These are phyloP conservation scores for Galeopsomyia nigrocyanea DNA, from an alignment of 2,888 invertebrate species.

Conservation along the genomic window DNA sequence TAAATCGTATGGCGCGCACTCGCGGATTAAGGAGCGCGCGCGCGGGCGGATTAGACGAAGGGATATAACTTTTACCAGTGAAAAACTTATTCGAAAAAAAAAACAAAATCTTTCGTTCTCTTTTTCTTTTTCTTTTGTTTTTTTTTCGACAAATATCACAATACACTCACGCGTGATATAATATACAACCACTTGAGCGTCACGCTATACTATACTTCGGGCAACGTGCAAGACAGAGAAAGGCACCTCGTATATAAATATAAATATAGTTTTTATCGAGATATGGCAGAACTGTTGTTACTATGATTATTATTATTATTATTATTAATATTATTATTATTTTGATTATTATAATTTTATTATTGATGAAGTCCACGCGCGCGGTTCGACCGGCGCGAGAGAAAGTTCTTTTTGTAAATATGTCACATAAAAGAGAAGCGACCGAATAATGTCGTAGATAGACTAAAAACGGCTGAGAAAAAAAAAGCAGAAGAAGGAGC, in stretches of 20 bases:
- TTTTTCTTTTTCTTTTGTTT: too few species aligned
- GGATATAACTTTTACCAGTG: not conserved
- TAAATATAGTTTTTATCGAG: conserved; percentile 19
- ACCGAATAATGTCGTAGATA: not conserved
- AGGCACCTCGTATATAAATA: conserved; percentile 49
- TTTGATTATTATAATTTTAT: conserved; percentile 12
- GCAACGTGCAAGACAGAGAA: conserved; percentile 60
- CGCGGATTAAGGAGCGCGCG: conserved; percentile 44
- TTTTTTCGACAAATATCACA: too few species aligned
- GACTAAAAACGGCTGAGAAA: not conserved
- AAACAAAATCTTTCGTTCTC: too few species aligned
- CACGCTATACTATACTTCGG: conserved; percentile 48
- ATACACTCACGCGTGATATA: not conserved
- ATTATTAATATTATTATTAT: conserved; percentile 44
- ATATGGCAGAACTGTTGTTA: conserved; percentile 45
- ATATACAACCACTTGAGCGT: not conserved
- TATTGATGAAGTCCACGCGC: conserved; percentile 19
- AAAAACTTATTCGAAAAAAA: too few species aligned
- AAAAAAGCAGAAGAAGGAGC: not conserved
- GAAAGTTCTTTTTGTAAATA: conserved; percentile 43
- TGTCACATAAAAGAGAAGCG: conserved; percentile 39
- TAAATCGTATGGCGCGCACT: conserved; percentile 41
- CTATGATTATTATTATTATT: conserved; percentile 42
- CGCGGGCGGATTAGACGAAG: conserved; percentile 41
- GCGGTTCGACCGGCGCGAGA: conserved; percentile 19